Conservation (phyloP, 2,797 vertebrate genomes). For the Gadopsis bispinosus region DNA sequence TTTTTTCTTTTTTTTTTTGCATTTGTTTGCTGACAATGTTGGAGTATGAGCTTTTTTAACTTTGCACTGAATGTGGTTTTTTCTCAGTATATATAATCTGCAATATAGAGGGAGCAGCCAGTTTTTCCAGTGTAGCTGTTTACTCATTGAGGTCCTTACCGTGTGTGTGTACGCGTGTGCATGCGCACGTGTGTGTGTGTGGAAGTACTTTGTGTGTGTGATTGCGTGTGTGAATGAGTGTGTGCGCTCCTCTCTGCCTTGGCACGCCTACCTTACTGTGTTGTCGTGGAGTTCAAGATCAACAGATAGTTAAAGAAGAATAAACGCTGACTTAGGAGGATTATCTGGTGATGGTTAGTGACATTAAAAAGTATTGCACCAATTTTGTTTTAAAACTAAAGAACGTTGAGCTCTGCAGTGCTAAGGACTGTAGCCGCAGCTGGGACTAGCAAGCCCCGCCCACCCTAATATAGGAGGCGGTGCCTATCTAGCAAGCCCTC, state of each 20-base stretch:
- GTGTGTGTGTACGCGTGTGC: conserved; percentile 59
- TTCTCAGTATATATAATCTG: conserved; percentile 91
- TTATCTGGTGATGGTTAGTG: conserved; percentile 87
- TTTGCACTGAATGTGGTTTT: conserved; percentile 97
- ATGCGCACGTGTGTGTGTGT: conserved; percentile 43
- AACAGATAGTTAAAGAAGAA: conserved; percentile 85
- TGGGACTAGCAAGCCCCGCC: conserved; percentile 95
- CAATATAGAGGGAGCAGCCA: conserved; percentile 90
- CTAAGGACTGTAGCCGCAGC: conserved; percentile 98
- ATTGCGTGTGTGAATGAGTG: conserved; percentile 68
- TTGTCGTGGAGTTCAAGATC: conserved; percentile 94
- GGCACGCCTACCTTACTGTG: conserved; percentile 95
- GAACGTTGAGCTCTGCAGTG: conserved; percentile 96
- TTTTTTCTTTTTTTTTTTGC: conserved; percentile 67
- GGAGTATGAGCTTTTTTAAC: conserved; percentile 94
- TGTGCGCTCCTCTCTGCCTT: conserved; percentile 96
- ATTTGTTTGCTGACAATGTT: conserved; percentile 90
- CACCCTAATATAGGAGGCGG: conserved; percentile 80
- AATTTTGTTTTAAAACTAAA: conserved; percentile 96
- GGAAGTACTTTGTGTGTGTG: conserved; percentile 61
- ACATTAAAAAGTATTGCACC: conserved; percentile 96
- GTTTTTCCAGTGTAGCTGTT: conserved; percentile 95
- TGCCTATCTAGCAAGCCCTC: conserved; percentile 80
- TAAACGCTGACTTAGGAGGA: conserved; percentile 91
- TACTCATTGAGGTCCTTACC: conserved; percentile 96